phyloP scores from a whole-genome alignment of 2,113 vertebrate species.

The Calyptommatus sinebrachiatus region DNA sequence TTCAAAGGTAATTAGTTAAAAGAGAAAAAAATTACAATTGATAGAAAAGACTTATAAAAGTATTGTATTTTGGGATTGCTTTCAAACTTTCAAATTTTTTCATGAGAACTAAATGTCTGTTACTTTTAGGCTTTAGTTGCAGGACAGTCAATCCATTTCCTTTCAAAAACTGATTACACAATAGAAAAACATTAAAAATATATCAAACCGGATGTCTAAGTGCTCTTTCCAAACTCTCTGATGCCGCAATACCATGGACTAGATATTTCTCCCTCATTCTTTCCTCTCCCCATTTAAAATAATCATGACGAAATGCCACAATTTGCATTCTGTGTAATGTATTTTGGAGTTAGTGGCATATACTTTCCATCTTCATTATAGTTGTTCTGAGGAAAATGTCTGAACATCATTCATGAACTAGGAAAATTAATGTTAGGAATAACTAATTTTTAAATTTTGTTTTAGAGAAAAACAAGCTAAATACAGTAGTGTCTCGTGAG shows the following conservation, averaged over 20 bases:
- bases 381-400: not conserved
- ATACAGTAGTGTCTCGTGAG: not conserved
- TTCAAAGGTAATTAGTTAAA: slow-evolving; percentile 44
- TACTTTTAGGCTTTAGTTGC: slow-evolving; percentile 78
- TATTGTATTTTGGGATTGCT: slow-evolving; percentile 65
- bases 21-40: slow-evolving; percentile 24
- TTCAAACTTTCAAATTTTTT: slow-evolving; percentile 52
- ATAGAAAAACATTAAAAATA: not conserved
- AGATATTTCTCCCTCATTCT: not conserved
- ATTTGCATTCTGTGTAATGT: not conserved
- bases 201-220: not conserved
- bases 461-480: too few species aligned
- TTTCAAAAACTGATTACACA: slow-evolving; percentile 66
- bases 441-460: too few species aligned
- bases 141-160: slow-evolving; percentile 75
- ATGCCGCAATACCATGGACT: rapidly evolving
- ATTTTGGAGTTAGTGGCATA: not conserved
- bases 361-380: not conserved
- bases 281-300: not conserved
- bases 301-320: not conserved
- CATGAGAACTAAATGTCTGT: slow-evolving; percentile 82
- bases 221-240: slow-evolving; percentile 11
- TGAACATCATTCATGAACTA: too few species aligned
- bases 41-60: slow-evolving; percentile 58
- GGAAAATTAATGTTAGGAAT: too few species aligned